Evolutionary conservation across 1,140 invertebrate species (phyloP), one percentile per base, ranked within the genome.

Genomic region (Pollicipes pollicipes): DNA sequence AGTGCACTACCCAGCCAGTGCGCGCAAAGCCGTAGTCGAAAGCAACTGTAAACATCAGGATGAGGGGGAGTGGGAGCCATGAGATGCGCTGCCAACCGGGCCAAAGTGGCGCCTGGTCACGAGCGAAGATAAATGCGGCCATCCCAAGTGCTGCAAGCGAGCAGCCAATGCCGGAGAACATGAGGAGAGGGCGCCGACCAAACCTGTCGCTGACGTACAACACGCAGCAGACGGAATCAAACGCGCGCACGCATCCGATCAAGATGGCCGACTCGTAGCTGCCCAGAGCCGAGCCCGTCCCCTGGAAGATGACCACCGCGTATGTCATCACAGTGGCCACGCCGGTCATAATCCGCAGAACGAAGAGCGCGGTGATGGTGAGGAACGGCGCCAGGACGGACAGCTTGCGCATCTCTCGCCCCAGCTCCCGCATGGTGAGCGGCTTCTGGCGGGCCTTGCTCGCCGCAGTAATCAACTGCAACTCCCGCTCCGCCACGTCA

Each of bases 21-120:
- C 63, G 63, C 21, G 63, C 63, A 27, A 64, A 64, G 63, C 63
- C 63, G n/a, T 10, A 64, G 63, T 64, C 63, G 63, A 64, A 64
- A 4, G 63, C 63, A 4, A 64, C 6, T 3, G 24, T 24, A 26
- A 13, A 64, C 6, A 64, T 3, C 24, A 64, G 24, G 24, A 64
- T 64, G n/a, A 26, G 21, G 8, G 24, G 24, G 8, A 64, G 63
- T 21, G 63, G 63, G 6, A 64, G 63, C 63, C 63, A 64, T 4
- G 63, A 64, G 24, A 64, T 26, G 63, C 24, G 63, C 21, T 4
- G 6, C 63, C 63, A 64, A 21, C 63, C 63, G 21, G 63, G 4
- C 63, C 63, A 64, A 4, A 26, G 63, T 4, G 21, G 24, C 24
- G 6, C 24, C 63, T 26, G 24, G 63, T 64, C 24, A 26, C 63